Conservation (phyloP, 1,140 invertebrate genomes). For the Agrypnia vestita region DNA sequence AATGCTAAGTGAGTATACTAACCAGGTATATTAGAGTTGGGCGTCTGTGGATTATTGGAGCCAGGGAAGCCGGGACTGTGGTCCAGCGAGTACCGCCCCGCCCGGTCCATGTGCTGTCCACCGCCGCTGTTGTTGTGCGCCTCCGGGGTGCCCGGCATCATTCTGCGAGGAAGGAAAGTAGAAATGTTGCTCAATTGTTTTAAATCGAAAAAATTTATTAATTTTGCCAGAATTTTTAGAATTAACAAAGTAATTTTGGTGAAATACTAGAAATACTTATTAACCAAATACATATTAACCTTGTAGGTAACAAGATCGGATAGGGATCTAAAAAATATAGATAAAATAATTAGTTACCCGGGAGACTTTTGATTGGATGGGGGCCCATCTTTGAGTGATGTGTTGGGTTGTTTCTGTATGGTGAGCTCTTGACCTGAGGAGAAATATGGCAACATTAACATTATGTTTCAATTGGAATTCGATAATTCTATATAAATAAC, state of each 20-base stretch:
- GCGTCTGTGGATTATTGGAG: constrained; percentile 71
- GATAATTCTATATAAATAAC: too few species aligned
- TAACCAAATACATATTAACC: too few species aligned
- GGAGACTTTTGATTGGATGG: constrained; percentile 74
- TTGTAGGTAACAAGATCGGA: too few species aligned
- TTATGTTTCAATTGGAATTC: not conserved
- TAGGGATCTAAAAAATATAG: constrained; percentile 5
- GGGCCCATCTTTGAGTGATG: constrained; percentile 84
- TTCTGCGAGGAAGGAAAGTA: constrained; percentile 61
- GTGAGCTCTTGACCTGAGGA: constrained; percentile 89
- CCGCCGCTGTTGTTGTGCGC: constrained; percentile 61
- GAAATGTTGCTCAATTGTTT: too few species aligned
- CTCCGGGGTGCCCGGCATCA: constrained; percentile 73
- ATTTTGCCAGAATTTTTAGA: too few species aligned
- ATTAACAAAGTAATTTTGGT: too few species aligned
- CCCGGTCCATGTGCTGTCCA: constrained; percentile 65
- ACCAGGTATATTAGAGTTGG: constrained; percentile 64
- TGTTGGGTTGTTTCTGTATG: constrained; percentile 97
- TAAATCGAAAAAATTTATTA: too few species aligned
- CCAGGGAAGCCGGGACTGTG: constrained; percentile 68
- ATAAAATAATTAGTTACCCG: constrained; percentile 71
- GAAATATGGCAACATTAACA: not conserved
- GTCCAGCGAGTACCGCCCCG: constrained; percentile 70
- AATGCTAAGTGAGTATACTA: not conserved
- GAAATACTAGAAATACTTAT: too few species aligned